These are phyloP conservation scores for Ailurus styani DNA, from an alignment of 2,113 vertebrate genomes.

Conservation along the genomic window DNA sequence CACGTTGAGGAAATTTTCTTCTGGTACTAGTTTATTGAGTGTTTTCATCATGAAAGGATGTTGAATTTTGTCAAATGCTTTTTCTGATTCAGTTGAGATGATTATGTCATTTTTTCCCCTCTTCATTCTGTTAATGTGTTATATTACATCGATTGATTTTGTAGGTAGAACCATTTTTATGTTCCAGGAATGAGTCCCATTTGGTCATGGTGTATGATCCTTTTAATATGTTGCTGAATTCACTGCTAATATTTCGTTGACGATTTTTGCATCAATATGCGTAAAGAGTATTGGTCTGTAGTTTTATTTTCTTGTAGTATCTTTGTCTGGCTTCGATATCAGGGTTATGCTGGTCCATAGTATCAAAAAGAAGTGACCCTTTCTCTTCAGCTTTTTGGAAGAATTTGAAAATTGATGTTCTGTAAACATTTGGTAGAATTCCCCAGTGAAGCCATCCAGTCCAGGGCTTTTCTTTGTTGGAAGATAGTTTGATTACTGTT, in stretches of 20 bases:
- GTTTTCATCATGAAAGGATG: not conserved
- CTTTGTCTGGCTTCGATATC: not conserved
- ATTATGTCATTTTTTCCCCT: not conserved
- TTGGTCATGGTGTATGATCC: not conserved
- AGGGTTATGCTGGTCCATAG: not conserved
- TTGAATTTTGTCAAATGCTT: not conserved
- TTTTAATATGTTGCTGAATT: not conserved
- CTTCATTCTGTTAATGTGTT: not conserved
- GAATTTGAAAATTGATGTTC: not conserved
- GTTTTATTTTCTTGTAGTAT: not conserved
- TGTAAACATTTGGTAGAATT: not conserved
- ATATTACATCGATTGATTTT: not conserved
- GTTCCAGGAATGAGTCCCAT: not conserved
- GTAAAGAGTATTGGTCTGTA: not conserved
- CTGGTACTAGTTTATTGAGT: not conserved
- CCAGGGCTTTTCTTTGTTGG: not conserved
- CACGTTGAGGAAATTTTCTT: not conserved
- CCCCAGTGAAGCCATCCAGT: not conserved
- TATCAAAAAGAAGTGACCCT: not conserved
- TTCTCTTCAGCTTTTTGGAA: not conserved
- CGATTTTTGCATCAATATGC: not conserved
- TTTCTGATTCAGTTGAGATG: not conserved
- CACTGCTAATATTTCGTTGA: not conserved
- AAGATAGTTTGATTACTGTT: not conserved
- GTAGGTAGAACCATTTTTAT: not conserved